phyloP scores from a whole-genome alignment of 2,113 vertebrate species.

The Stictonetta naevosa region DNA sequence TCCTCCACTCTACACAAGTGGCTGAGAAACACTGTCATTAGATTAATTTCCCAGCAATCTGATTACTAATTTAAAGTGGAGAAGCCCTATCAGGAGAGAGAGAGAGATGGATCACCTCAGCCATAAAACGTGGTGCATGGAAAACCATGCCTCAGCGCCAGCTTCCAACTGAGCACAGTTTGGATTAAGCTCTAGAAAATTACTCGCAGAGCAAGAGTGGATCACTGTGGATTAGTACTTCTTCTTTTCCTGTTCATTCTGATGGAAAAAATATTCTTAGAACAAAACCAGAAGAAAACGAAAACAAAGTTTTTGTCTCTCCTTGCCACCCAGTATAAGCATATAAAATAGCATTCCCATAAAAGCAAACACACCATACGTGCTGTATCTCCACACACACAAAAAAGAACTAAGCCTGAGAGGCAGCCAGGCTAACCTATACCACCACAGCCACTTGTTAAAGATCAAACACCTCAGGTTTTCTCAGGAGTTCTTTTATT shows the following conservation, averaged over 20 bases:
- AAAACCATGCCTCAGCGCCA: neutral
- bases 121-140: rapidly evolving
- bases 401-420: neutral
- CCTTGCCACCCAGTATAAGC: neutral
- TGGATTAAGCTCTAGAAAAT: neutral
- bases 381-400: neutral
- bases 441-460: neutral
- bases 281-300: too few species aligned
- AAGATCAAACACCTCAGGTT: neutral
- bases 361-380: neutral
- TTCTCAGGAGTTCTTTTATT: neutral
- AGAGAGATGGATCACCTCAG: neutral
- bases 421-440: neutral
- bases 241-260: neutral
- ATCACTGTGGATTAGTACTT: neutral
- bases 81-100: neutral
- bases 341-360: neutral
- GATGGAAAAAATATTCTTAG: neutral
- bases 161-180: neutral
- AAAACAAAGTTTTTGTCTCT: neutral
- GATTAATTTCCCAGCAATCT: neutral
- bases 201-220: neutral
- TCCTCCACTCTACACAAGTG: neutral
- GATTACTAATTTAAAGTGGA: neutral
- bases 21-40: neutral